A percentile compares a stretch with the other conserved stretches of the same genome.
These are phyloP conservation scores for Caenorhabditis sulstoni DNA, from an alignment of 2,888 invertebrate species.

Conservation along the genomic window DNA sequence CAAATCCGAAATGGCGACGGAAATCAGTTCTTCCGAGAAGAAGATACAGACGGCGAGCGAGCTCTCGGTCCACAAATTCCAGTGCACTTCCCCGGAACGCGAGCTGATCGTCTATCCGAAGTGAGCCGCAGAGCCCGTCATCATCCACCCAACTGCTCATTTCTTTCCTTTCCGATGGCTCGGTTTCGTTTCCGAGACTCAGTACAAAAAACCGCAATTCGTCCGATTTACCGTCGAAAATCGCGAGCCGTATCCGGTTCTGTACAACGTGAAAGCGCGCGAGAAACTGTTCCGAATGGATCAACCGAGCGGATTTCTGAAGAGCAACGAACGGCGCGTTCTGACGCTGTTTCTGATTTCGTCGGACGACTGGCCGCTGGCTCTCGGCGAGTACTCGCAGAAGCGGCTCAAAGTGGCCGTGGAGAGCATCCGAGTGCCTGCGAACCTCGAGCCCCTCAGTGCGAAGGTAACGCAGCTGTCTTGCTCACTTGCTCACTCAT, in stretches of 20 bases:
- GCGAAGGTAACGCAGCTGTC: conserved; percentile 18
- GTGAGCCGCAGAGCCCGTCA: conserved; percentile 2
- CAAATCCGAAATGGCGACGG: too few species aligned
- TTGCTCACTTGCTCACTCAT: not conserved
- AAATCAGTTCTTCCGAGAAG: conserved; percentile 3
- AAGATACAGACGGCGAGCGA: conserved; percentile 21
- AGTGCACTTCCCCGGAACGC: conserved; percentile 38
- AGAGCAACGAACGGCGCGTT: conserved; percentile 22
- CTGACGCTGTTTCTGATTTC: conserved; percentile 42
- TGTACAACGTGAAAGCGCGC: conserved; percentile 44
- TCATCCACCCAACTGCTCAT: too few species aligned
- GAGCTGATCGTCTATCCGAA: conserved; percentile 46
- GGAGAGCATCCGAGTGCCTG: conserved; percentile 54
- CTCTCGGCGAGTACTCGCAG: conserved; percentile 34
- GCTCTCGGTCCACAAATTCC: conserved; percentile 16
- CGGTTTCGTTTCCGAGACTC: conserved; percentile 48
- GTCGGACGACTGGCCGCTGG: conserved; percentile 58
- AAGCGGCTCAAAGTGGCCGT: conserved; percentile 52
- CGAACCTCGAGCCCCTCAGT: conserved; percentile 39
- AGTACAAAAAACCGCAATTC: conserved; percentile 44
- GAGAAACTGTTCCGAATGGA: conserved; percentile 31
- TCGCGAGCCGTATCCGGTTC: conserved; percentile 48
- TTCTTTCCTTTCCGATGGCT: conserved; percentile 36
- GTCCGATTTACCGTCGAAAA: conserved; percentile 55
- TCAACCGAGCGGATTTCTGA: conserved; percentile 33